Conservation (phyloP, 2,888 invertebrate species). For the Odontocerum albicorne region DNA sequence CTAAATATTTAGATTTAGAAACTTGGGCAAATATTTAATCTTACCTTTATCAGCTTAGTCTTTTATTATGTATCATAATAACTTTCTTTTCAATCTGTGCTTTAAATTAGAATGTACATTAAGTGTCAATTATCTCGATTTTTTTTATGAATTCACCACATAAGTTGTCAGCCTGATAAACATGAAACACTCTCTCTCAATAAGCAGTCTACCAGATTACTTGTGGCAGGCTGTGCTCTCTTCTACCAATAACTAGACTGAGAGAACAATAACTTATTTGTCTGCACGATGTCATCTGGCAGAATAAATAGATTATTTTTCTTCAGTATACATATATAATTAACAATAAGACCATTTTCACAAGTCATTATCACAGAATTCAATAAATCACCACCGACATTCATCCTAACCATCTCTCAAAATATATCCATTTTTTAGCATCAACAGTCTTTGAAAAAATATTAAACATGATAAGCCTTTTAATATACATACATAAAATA, state of each 20-base stretch:
- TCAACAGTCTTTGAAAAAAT: conserved; percentile 12
- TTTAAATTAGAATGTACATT: too few relatives aligned
- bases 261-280: conserved; percentile 2
- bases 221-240: not conserved
- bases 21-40: too few relatives aligned
- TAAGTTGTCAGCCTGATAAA: too few relatives aligned
- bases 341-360: conserved; percentile 21
- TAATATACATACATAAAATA: not conserved
- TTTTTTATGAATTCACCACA: too few relatives aligned
- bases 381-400: conserved; percentile 29
- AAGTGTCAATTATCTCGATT: too few relatives aligned
- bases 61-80: too few relatives aligned
- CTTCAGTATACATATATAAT: not conserved
- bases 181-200: too few relatives aligned
- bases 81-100: too few relatives aligned
- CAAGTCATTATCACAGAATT: conserved; percentile 35
- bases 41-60: too few relatives aligned
- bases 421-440: not conserved
- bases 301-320: too few relatives aligned
- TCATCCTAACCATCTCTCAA: conserved; percentile 2
- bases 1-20: too few relatives aligned
- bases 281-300: too few relatives aligned
- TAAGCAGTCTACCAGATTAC: not conserved
- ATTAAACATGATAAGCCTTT: conserved; percentile 10
- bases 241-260: conserved; percentile 6